A percentile compares a stretch with the other conserved stretches of the same genome.
Evolutionary conservation across 2,113 vertebrate species (phyloP).

Genomic region (Mionectes macconnelli): DNA sequence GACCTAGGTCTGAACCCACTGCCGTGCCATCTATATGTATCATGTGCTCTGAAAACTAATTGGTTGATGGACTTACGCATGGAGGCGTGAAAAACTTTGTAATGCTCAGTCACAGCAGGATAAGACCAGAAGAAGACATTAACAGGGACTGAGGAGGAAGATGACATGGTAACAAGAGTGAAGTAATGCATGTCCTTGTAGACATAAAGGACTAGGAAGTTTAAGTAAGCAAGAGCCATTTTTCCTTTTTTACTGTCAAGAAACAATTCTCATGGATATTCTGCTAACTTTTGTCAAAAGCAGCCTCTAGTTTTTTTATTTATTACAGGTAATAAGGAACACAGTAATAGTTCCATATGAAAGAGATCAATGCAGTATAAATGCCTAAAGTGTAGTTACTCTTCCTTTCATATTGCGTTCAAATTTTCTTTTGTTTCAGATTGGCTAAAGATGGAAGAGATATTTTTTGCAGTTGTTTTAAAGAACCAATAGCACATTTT

Average conservation of each 20-base stretch:
- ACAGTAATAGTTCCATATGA: background rate
- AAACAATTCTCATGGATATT: background rate
- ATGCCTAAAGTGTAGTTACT: background rate
- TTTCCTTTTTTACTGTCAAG: background rate
- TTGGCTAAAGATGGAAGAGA: background rate
- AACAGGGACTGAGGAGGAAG: constrained; percentile 73
- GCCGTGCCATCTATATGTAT: constrained; percentile 80
- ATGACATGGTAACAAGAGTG: constrained; percentile 64
- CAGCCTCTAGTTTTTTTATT: background rate
- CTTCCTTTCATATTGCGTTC: background rate
- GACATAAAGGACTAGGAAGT: constrained; percentile 54
- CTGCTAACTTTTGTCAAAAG: background rate
- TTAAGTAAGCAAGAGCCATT: constrained; percentile 17
- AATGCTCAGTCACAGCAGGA: constrained; percentile 86
- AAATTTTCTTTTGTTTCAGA: background rate
- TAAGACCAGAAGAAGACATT: constrained; percentile 79
- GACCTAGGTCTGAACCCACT: constrained; percentile 82
- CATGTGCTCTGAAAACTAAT: constrained; percentile 77
- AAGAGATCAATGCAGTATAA: background rate
- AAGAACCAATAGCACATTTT: background rate
- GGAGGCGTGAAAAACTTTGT: constrained; percentile 85
- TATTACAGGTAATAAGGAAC: background rate
- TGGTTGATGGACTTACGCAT: constrained; percentile 81
- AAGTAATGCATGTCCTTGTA: constrained; percentile 75
- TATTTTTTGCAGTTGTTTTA: background rate